These are phyloP conservation scores for Marmota monax DNA, from an alignment of 2,113 vertebrate species.

Conservation along the genomic window DNA sequence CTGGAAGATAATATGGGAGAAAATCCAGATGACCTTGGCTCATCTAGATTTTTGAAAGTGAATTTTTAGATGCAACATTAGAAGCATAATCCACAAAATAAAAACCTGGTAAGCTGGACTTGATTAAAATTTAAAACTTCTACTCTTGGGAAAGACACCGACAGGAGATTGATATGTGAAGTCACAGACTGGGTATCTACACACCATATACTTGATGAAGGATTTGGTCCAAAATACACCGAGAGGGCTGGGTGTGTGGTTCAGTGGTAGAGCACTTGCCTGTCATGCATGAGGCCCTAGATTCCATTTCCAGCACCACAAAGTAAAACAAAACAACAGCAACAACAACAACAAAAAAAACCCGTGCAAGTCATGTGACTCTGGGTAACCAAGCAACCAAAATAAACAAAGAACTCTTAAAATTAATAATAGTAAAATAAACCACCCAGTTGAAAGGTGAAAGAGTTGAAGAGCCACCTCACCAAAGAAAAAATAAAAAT, in stretches of 20 bases:
- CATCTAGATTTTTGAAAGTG: background rate
- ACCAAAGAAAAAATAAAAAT: background rate
- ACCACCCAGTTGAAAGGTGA: background rate
- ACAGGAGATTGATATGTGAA: background rate
- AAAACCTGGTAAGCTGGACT: background rate
- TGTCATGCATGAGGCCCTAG: too few relatives aligned
- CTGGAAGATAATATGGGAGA: background rate
- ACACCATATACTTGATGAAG: background rate
- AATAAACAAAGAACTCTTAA: background rate
- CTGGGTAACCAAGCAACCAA: background rate
- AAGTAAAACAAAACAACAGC: too few relatives aligned
- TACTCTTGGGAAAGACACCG: background rate
- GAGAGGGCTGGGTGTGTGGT: too few relatives aligned
- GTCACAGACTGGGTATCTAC: background rate
- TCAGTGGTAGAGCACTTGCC: too few relatives aligned
- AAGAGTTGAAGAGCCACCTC: background rate
- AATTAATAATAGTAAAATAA: background rate
- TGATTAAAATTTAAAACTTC: constrained; percentile 29
- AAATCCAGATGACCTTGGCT: background rate
- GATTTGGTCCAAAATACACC: background rate
- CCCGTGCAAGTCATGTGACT: too few relatives aligned
- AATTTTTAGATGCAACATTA: background rate
- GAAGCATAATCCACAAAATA: background rate
- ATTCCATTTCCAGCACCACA: too few relatives aligned
- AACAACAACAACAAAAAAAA: too few relatives aligned